Base-by-base conservation (phyloP, 2,888 invertebrate species). In the Strigamia maritima region DNA sequence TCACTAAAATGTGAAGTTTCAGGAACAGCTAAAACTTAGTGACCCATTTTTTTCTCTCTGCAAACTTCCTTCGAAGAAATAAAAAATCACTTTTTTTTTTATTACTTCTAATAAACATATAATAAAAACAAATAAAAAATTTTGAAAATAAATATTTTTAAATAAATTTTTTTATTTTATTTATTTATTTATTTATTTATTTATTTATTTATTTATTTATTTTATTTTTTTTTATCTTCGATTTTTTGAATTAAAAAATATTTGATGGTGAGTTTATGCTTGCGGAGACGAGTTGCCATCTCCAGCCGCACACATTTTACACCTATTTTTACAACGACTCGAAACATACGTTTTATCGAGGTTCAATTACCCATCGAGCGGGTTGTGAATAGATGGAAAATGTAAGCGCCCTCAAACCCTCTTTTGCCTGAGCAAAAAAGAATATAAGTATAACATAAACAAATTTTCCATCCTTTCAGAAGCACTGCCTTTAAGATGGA, bases 381-480 rank as follows among this genome's bases (percentile, higher is more conserved):
- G 7, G 7, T 54, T 16, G 54, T 54, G 54, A 54, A 54, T 54
- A 19, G 54, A 54, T 54, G 54, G 54, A 54, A 54, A 54, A 54
- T 54, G 54, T 54, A 54, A 19, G 54, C 54, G 54, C 54, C 54
- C 54, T 19, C 54, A 54, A 14, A 54, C 54, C 54, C 38, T 10
- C 6, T 38, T 38, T 38, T 10, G 7, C 38, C 38, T 38, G 7
- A 6, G 10, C 6, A 38, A 38, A 3, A 54, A 19, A 54, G 16
- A 54, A 19, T n/a, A 54, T 54, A 54, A 54, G 54, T 54, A 16
- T 54, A 54, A 54, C 54, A 54, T 54, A 54, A 54, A 54, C 54
- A 54, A 54, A 54, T 54, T 54, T 54, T 54, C 54, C 54, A 54
- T 54, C 54, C 16, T 19, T 54, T 54, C 54, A 54, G 8, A n/a